A percentile compares a stretch with the other conserved stretches of the same genome.
These are phyloP conservation scores for Tarsius wallacei DNA, from an alignment of 2,797 vertebrate species.

Conservation along the genomic window DNA sequence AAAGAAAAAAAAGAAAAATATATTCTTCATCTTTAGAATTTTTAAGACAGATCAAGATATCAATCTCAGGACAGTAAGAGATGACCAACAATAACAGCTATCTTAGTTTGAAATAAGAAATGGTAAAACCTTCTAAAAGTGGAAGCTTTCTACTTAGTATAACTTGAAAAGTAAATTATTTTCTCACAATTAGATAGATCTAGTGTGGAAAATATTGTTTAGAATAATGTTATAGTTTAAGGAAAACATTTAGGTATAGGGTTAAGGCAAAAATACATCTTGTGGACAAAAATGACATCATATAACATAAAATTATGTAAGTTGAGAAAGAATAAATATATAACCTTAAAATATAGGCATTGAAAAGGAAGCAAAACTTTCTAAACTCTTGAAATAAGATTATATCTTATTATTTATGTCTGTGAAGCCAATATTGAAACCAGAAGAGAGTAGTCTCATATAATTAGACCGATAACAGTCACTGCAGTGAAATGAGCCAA, in stretches of 20 bases:
- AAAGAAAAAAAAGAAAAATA: too few relatives aligned
- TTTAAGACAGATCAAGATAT: conserved; percentile 22
- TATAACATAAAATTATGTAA: not conserved
- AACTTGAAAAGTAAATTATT: not conserved
- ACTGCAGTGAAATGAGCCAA: not conserved
- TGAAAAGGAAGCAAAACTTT: not conserved
- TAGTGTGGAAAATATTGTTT: not conserved
- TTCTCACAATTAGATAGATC: not conserved
- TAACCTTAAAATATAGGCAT: not conserved
- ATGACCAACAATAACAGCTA: not conserved
- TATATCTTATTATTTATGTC: not conserved
- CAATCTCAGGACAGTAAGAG: conserved; percentile 3
- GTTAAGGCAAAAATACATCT: not conserved
- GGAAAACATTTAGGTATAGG: not conserved
- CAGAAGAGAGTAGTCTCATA: not conserved
- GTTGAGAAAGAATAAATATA: not conserved
- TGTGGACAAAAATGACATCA: not conserved
- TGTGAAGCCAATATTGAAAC: not conserved
- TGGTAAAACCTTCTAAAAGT: not conserved
- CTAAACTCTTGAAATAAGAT: not conserved
- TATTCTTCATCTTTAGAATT: not conserved
- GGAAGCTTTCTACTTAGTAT: not conserved
- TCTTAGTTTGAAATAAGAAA: conserved; percentile 19
- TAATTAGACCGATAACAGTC: not conserved
- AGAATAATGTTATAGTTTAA: not conserved